These are phyloP conservation scores for Drosophila subquinaria DNA, from an alignment of 2,888 invertebrate species.

Conservation along the genomic window DNA sequence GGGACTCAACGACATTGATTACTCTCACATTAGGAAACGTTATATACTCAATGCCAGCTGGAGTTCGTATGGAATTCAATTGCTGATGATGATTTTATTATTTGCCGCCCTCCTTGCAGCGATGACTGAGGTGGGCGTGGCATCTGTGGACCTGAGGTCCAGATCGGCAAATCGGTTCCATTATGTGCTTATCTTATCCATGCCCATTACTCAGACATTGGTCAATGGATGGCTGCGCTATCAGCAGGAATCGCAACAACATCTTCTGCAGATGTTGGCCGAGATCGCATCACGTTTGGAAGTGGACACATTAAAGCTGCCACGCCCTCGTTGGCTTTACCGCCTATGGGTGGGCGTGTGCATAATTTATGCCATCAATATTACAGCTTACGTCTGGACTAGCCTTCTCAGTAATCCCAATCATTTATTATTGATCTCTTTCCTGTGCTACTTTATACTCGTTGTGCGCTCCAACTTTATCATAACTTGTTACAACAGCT, in stretches of 20 bases:
- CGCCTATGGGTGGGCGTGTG: constrained; percentile 25
- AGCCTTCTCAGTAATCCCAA: background rate
- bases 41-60: constrained; percentile 30
- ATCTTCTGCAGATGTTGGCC: constrained; percentile 14
- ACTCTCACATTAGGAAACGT: constrained; percentile 1
- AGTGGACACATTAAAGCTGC: constrained; percentile 28
- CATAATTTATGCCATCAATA: background rate
- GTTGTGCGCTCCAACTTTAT: constrained; percentile 20
- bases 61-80: constrained; percentile 9
- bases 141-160: constrained; percentile 8
- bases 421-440: background rate
- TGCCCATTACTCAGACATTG: constrained; percentile 16
- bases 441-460: background rate
- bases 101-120: background rate
- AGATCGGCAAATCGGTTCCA: constrained; percentile 3
- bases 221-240: constrained; percentile 26
- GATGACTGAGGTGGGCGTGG: fast-evolving
- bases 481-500: constrained; percentile 23
- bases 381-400: background rate
- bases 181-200: background rate
- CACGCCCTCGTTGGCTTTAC: constrained; percentile 23
- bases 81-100: background rate
- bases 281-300: constrained; percentile 8
- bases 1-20: constrained; percentile 39
- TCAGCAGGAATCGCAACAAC: constrained; percentile 26